A percentile compares a stretch with the other conserved stretches of the same genome.
Conservation (phyloP, 2,888 invertebrate genomes). For the Lasioglossum villosulum region DNA sequence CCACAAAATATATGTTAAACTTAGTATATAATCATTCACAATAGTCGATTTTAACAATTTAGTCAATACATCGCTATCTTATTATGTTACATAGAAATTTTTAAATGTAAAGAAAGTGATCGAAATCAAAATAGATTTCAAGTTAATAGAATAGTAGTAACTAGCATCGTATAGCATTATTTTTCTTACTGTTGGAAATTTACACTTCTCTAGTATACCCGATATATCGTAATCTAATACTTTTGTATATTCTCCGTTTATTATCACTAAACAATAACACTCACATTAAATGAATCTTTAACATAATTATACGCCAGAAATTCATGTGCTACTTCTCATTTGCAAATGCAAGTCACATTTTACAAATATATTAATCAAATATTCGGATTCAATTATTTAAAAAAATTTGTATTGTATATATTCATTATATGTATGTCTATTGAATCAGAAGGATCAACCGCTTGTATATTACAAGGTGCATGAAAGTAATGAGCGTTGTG, state of each 20-base stretch:
- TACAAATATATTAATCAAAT: constrained; percentile 43
- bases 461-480: constrained; percentile 5
- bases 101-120: constrained; percentile 18
- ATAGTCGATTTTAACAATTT: constrained; percentile 37
- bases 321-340: constrained; percentile 8
- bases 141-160: constrained; percentile 20
- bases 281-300: constrained; percentile 29
- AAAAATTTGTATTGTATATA: constrained; percentile 54
- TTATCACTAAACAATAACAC: constrained; percentile 32
- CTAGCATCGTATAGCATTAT: constrained; percentile 24
- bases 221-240: constrained; percentile 21
- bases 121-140: constrained; percentile 23
- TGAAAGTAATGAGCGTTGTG: constrained; percentile 14
- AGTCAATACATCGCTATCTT: constrained; percentile 14
- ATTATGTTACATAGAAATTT: constrained; percentile 10
- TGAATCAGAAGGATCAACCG: background rate
- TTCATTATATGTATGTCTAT: background rate
- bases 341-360: constrained; percentile 24
- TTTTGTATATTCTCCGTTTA: constrained; percentile 19
- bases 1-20: constrained; percentile 57
- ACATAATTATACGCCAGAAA: constrained; percentile 9
- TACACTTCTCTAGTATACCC: constrained; percentile 29
- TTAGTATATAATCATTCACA: constrained; percentile 35
- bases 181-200: constrained; percentile 39
- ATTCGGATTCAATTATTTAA: constrained; percentile 25